phyloP scores from a whole-genome alignment of 1,140 invertebrate genomes.

The Drosophila pallidifrons region DNA sequence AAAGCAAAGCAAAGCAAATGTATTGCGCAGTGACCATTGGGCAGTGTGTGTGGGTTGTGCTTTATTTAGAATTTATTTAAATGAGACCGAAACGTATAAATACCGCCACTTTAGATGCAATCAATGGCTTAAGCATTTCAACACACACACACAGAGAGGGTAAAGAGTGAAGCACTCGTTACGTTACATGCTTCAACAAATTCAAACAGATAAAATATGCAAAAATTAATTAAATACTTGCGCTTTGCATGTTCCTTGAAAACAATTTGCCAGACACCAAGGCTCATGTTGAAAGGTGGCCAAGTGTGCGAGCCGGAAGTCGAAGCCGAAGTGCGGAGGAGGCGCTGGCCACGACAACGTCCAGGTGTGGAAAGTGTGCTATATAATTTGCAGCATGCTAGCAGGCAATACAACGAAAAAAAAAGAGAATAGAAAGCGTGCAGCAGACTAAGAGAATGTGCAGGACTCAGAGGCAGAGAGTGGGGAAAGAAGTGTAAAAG shows the following conservation, averaged over 20 bases:
- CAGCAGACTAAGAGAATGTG: conserved; percentile 23
- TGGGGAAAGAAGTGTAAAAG: conserved; percentile 40
- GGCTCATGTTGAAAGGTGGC: conserved; percentile 79
- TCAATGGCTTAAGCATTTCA: conserved; percentile 82
- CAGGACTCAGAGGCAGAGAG: neutral
- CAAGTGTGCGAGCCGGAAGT: conserved; percentile 57
- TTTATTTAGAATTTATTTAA: conserved; percentile 83
- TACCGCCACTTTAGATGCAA: conserved; percentile 81
- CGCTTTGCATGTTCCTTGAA: conserved; percentile 83
- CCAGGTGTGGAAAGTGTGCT: conserved; percentile 82
- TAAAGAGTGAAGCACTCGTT: conserved; percentile 63
- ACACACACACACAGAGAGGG: conserved; percentile 50
- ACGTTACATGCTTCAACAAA: conserved; percentile 79
- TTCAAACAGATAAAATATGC: conserved; percentile 83
- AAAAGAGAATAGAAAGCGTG: conserved; percentile 60
- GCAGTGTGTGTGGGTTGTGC: conserved; percentile 44
- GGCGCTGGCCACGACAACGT: conserved; percentile 58
- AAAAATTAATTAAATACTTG: conserved; percentile 84
- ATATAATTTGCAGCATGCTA: conserved; percentile 77
- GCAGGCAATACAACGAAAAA: conserved; percentile 42
- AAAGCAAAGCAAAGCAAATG: conserved; percentile 12
- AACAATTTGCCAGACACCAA: conserved; percentile 83
- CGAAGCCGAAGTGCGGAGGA: neutral
- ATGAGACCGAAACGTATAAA: conserved; percentile 77
- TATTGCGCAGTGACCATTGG: conserved; percentile 11